Percentiles rank a stretch among this genome's conserved stretches.
phyloP scores from a whole-genome alignment of 2,797 vertebrate species.

The Chelon labrosus region DNA sequence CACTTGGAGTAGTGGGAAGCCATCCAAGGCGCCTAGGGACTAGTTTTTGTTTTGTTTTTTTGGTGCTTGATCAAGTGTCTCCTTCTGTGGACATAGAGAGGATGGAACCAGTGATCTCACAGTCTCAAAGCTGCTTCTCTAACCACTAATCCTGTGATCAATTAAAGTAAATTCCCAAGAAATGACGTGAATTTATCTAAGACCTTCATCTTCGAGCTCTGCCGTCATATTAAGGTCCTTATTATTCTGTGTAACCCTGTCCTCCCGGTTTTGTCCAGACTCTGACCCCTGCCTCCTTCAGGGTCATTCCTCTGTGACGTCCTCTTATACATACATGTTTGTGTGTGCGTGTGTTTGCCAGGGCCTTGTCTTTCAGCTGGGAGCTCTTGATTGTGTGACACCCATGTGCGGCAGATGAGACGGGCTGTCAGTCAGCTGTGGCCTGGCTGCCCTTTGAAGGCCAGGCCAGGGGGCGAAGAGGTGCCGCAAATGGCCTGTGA shows the following conservation, averaged over 20 bases:
- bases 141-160: too few species aligned
- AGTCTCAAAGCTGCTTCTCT: too few species aligned
- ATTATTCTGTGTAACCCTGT: slow-evolving; percentile 65
- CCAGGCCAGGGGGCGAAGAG: slow-evolving; percentile 92
- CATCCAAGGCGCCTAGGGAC: too few species aligned
- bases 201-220: slow-evolving; percentile 1
- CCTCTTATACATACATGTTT: slow-evolving; percentile 10
- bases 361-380: slow-evolving; percentile 73
- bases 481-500: slow-evolving; percentile 98
- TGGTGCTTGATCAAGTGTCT: too few species aligned
- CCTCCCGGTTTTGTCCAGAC: slow-evolving; percentile 42
- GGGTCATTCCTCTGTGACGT: slow-evolving; percentile 71
- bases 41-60: too few species aligned
- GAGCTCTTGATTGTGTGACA: slow-evolving; percentile 88
- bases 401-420: slow-evolving; percentile 92
- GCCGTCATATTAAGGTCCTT: slow-evolving; percentile 28
- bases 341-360: slow-evolving; percentile 43
- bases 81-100: too few species aligned
- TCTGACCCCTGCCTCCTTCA: slow-evolving; percentile 77
- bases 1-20: too few species aligned
- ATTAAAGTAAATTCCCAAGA: neutral
- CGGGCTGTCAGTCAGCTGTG: slow-evolving; percentile 92
- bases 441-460: slow-evolving; percentile 93
- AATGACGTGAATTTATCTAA: neutral
- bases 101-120: too few species aligned